Evolutionary conservation across 2,888 invertebrate species (phyloP).

Genomic region (Dorcus parallelipipedus): DNA sequence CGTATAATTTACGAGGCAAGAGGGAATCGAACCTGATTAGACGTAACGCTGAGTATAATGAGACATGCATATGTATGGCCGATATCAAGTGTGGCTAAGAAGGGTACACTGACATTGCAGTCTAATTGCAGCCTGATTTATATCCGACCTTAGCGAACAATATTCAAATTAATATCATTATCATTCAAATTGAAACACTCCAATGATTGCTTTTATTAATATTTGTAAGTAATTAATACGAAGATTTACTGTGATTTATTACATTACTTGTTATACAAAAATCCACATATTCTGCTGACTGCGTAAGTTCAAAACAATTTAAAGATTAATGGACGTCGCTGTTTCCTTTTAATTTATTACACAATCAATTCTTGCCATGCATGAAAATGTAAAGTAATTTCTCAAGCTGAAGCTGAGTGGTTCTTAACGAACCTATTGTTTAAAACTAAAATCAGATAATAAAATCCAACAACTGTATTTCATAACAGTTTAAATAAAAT

Average conservation of each 20-base stretch:
- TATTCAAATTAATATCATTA: slow-evolving; percentile 38
- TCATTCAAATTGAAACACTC: slow-evolving; percentile 34
- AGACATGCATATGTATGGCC: slow-evolving; percentile 46
- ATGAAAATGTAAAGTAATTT: too few relatives aligned
- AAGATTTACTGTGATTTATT: slow-evolving; percentile 7
- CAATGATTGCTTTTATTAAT: slow-evolving; percentile 14
- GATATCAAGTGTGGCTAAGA: slow-evolving; percentile 40
- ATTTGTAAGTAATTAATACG: slow-evolving; percentile 10
- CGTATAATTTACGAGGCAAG: slow-evolving; percentile 18
- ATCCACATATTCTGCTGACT: too few relatives aligned
- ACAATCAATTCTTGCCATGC: too few relatives aligned
- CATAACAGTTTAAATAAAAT: too few relatives aligned
- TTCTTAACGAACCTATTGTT: too few relatives aligned
- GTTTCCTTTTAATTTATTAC: too few relatives aligned
- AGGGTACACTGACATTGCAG: slow-evolving; percentile 34
- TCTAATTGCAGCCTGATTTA: slow-evolving; percentile 33
- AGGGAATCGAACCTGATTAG: slow-evolving; percentile 42
- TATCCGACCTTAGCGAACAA: slow-evolving; percentile 32
- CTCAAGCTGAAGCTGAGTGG: too few relatives aligned
- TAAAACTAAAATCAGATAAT: too few relatives aligned
- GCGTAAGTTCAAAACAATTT: too few relatives aligned
- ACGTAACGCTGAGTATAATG: slow-evolving; percentile 35
- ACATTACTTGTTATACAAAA: background rate
- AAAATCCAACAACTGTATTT: too few relatives aligned
- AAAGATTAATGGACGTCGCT: too few relatives aligned